Base-by-base conservation (phyloP, 1,140 invertebrate genomes). In the Drosophila sturtevanti region DNA sequence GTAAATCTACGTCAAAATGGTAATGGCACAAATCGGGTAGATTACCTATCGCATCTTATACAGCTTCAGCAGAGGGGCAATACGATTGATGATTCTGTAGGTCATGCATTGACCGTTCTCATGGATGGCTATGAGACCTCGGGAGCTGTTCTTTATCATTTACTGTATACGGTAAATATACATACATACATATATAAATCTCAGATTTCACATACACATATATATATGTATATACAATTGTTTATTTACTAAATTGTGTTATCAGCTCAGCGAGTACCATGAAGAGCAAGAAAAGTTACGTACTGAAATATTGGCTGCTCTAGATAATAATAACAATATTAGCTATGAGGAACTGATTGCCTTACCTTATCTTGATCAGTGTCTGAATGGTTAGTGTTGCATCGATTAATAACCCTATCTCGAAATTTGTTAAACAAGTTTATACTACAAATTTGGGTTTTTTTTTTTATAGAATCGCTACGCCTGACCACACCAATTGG, bases 121-220 rank as follows among this genome's bases (percentile, higher is more conserved):
- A 54, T 94, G 34, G 94, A 94, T 67, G 94, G 94, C 51, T 95
- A 93, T 66, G 94, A 95, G 60, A 94, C 95, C 0, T 77, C 89
- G 0, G 72, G 59, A 0, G 82, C 72, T 5, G 76, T 77, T n/a
- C 74, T 89, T 21, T 77, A 81, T 22, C 87, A 90, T 67, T 54
- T 85, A 44, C 62, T 91, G 0, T 91, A 90, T 38, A 72, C 70
- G 71, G 90, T 89, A 71, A 68, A 51, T 3, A n/a, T 5, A 38
- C 9, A n/a, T n/a, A n/a, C n/a, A n/a, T n/a, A 31, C 7, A 31
- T 3, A 31, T 31, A 31, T 3, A 31, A 3, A 31, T 31, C 1
- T 31, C 27, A 22, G 9, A 31, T 41, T 24, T 14, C 3, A 69
- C 1, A 38, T 58, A n/a, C 61, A 41, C 44, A 51, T 38, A 0